Evolutionary conservation across 1,140 invertebrate genomes (phyloP).

Genomic region (Sarcophaga peregrina): DNA sequence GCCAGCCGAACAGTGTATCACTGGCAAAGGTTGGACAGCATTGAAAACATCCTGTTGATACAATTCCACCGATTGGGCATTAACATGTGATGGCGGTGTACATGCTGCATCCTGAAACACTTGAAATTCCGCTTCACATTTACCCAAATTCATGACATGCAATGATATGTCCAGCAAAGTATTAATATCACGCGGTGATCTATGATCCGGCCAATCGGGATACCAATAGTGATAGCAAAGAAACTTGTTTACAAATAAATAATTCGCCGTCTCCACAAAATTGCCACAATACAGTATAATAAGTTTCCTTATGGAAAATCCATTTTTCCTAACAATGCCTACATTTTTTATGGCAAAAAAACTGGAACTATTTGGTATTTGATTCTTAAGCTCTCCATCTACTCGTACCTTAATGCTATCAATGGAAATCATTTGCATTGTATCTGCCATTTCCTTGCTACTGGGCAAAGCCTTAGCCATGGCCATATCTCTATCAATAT

Average conservation of each 20-base stretch:
- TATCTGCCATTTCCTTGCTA: background rate
- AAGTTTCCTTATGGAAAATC: conserved; percentile 74
- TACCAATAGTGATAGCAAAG: conserved; percentile 76
- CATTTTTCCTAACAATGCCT: conserved; percentile 71
- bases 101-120: conserved; percentile 45
- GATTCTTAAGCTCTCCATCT: conserved; percentile 45
- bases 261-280: conserved; percentile 46
- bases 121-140: conserved; percentile 62
- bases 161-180: conserved; percentile 72
- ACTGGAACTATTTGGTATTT: conserved; percentile 51
- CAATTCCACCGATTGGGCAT: conserved; percentile 53
- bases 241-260: conserved; percentile 55
- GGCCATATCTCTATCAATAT: background rate
- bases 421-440: conserved; percentile 53
- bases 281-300: conserved; percentile 62
- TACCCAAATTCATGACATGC: conserved; percentile 69
- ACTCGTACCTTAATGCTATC: conserved; percentile 55
- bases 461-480: background rate
- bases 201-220: conserved; percentile 77
- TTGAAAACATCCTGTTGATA: conserved; percentile 64
- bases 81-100: conserved; percentile 52
- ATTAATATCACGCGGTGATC: conserved; percentile 71
- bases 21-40: conserved; percentile 73
- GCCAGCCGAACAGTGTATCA: conserved; percentile 93
- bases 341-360: conserved; percentile 73